phyloP scores from a whole-genome alignment of 2,888 invertebrate genomes.

The Elegia similella region DNA sequence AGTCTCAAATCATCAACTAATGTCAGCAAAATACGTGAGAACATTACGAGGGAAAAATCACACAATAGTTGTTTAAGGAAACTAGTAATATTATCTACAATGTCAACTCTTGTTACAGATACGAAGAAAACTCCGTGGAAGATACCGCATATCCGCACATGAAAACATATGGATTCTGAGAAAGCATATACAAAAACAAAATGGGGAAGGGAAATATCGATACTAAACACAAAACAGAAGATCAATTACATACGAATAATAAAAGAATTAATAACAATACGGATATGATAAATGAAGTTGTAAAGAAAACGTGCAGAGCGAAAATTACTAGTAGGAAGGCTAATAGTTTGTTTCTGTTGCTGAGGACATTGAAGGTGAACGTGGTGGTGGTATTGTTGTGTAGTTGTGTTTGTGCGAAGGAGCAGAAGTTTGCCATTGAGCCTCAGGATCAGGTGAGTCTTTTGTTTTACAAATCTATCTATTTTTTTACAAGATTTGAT shows the following conservation, averaged over 20 bases:
- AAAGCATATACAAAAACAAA: slow-evolving; percentile 25
- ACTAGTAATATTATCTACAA: not conserved
- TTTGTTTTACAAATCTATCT: not conserved
- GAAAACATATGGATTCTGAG: slow-evolving; percentile 13
- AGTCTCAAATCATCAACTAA: no score
- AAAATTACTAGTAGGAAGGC: slow-evolving; percentile 62
- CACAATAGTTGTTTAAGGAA: not conserved
- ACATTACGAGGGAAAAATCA: no score
- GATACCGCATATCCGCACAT: not conserved
- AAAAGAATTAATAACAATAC: slow-evolving; percentile 20
- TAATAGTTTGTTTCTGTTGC: slow-evolving; percentile 65
- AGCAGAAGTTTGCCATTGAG: slow-evolving; percentile 73
- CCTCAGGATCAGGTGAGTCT: slow-evolving; percentile 72
- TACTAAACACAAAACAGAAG: not conserved
- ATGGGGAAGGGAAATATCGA: slow-evolving; percentile 20
- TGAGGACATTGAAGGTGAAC: slow-evolving; percentile 54
- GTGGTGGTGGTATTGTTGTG: slow-evolving; percentile 47
- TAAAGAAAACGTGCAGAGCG: slow-evolving; percentile 24
- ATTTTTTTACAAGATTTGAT: no score
- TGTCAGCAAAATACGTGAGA: no score
- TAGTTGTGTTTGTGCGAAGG: slow-evolving; percentile 52
- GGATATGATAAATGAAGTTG: slow-evolving; percentile 14
- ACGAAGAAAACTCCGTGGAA: not conserved
- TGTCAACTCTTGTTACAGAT: slow-evolving; percentile 7
- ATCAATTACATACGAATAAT: not conserved